Percentiles rank a stretch among this genome's conserved stretches.
These are phyloP conservation scores for Aricia artaxerxes DNA, from an alignment of 2,888 invertebrate species.

Conservation along the genomic window DNA sequence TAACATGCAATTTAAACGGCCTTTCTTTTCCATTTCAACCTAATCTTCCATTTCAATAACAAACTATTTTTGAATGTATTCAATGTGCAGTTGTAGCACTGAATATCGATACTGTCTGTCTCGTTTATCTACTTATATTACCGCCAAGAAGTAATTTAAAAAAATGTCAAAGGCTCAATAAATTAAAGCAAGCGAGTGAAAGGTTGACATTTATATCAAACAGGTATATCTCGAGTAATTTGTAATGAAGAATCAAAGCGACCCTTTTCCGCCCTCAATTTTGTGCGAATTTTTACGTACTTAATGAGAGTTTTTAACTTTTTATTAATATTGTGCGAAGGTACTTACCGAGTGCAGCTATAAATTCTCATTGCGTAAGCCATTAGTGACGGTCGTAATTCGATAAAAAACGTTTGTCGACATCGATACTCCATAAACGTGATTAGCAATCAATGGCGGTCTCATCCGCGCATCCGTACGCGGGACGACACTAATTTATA, in stretches of 20 bases:
- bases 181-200: conserved; percentile 24
- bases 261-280: conserved; percentile 29
- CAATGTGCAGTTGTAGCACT: background rate
- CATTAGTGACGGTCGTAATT: conserved; percentile 50
- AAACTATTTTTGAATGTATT: background rate
- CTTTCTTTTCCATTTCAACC: background rate
- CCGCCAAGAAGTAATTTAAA: background rate
- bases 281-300: conserved; percentile 26
- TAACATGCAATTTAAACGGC: background rate
- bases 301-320: conserved; percentile 32
- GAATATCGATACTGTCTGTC: too few species aligned
- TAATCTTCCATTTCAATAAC: background rate
- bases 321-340: conserved; percentile 32
- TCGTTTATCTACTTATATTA: background rate
- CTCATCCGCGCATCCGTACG: conserved; percentile 32
- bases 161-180: background rate
- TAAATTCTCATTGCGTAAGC: conserved; percentile 46
- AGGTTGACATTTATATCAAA: conserved; percentile 29
- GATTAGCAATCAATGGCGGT: conserved; percentile 50
- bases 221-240: conserved; percentile 27
- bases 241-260: conserved; percentile 30
- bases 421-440: conserved; percentile 51
- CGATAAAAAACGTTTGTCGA: conserved; percentile 51
- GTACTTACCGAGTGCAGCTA: conserved; percentile 35
- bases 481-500: conserved; percentile 35